Conservation (phyloP, 2,888 invertebrate species). For the Watsonalla cultraria region DNA sequence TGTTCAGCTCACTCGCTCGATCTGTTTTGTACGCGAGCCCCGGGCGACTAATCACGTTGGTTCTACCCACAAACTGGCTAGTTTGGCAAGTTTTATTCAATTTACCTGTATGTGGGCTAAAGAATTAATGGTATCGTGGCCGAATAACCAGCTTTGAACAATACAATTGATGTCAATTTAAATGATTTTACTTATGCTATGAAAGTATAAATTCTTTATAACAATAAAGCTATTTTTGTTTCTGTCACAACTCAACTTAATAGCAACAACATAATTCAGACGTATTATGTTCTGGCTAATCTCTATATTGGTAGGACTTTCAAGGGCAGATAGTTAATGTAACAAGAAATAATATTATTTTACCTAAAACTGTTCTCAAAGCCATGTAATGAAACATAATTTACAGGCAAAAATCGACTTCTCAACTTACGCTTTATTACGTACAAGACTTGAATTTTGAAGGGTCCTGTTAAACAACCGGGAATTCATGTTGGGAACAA, state of each 20-base stretch:
- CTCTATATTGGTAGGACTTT: too few relatives aligned
- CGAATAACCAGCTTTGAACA: slow-evolving; percentile 11
- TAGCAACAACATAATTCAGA: too few relatives aligned
- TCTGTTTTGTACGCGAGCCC: neutral
- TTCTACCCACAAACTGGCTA: neutral
- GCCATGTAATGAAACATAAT: slow-evolving; percentile 9
- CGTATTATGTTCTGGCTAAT: too few relatives aligned
- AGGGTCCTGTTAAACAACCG: slow-evolving; percentile 17
- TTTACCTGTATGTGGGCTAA: neutral
- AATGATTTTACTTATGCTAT: too few relatives aligned
- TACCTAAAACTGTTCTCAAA: neutral
- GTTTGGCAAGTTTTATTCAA: slow-evolving; percentile 1
- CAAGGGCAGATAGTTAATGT: too few relatives aligned
- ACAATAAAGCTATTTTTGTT: too few relatives aligned
- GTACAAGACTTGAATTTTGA: slow-evolving; percentile 41
- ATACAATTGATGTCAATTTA: slow-evolving; percentile 12
- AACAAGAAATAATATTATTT: neutral
- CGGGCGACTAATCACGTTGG: neutral
- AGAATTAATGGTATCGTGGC: slow-evolving; percentile 5
- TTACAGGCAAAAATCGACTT: neutral
- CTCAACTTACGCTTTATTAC: slow-evolving; percentile 25
- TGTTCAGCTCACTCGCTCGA: neutral
- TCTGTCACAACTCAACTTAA: too few relatives aligned
- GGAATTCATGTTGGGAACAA: slow-evolving; percentile 15
- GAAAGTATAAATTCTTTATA: too few relatives aligned